Base-by-base conservation (phyloP, 1,140 invertebrate species). In the Leptinotarsa undecemlineata region DNA sequence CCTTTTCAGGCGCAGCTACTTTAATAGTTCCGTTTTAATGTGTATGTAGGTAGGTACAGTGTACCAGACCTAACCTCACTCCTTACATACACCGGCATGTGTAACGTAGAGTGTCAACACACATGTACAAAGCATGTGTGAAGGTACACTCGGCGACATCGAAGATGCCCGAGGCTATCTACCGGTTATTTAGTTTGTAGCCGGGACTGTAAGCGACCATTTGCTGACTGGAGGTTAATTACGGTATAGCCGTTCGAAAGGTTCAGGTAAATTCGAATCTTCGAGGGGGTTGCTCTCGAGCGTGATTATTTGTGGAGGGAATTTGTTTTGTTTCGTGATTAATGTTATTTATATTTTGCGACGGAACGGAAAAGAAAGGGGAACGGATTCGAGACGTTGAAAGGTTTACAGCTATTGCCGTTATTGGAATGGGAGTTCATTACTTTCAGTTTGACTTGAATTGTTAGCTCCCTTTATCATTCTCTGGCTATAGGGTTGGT, bases 51-150 rank as follows among this genome's bases (percentile, higher is more conserved):
- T 77, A 77, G 76, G 72, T 66, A 68, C 26, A 76, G 23, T 68
- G 17, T 70, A 60, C 68, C 68, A 57, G 47, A 70, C 68, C 68
- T 70, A 70, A 70, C 68, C 68, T 76, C 66, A 64, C 80, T 83
- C 77, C 77, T 82, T 83, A 81, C 81, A 81, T 78, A 78, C 76
- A 78, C 78, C 78, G 77, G 81, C 79, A 81, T 82, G 81, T 83
- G 82, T 83, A 82, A 80, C 79, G 75, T 81, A 79, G 79, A 81
- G 81, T 83, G 82, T 83, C 82, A 82, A 82, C 82, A 83, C 81
- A 82, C 80, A 82, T 83, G 82, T 82, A 82, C 78, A 75, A 80
- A 77, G 76, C 82, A 82, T 83, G 82, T 83, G 82, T 82, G 82
- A 83, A 80, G 68, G 81, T 83, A 83, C 82, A 83, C 68, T 82